Evolutionary conservation across 1,140 invertebrate species (phyloP).

Genomic region (Platyscapa corneri): DNA sequence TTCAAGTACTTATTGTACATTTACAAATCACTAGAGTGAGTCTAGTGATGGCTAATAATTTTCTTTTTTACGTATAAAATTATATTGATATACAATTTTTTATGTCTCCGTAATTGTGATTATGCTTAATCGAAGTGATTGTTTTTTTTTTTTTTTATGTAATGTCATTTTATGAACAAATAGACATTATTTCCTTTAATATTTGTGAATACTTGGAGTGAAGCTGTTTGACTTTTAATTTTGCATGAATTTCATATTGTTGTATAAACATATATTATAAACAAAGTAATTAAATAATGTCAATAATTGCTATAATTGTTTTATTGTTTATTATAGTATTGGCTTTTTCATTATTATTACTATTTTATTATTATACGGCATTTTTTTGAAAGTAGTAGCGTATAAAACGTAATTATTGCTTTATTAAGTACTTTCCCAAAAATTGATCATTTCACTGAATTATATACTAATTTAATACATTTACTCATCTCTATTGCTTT

Average conservation of each 20-base stretch:
- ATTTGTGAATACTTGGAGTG: neutral
- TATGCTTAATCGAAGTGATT: neutral
- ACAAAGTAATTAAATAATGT: no score
- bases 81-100: neutral
- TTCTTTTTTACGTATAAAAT: neutral
- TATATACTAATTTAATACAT: no score
- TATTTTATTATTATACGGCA: no score
- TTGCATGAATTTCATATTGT: neutral
- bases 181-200: neutral
- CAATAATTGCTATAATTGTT: no score
- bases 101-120: neutral
- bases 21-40: neutral
- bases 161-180: neutral
- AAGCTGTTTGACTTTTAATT: neutral
- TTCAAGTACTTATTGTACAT: slow-evolving; percentile 1
- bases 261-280: no score
- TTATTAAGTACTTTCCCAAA: no score
- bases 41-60: neutral
- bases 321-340: no score
- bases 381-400: no score
- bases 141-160: neutral
- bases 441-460: no score
- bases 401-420: no score
- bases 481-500: no score
- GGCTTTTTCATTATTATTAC: no score